Evolutionary conservation across 1,140 invertebrate species (phyloP).

Genomic region (Drosophila paulistorum): DNA sequence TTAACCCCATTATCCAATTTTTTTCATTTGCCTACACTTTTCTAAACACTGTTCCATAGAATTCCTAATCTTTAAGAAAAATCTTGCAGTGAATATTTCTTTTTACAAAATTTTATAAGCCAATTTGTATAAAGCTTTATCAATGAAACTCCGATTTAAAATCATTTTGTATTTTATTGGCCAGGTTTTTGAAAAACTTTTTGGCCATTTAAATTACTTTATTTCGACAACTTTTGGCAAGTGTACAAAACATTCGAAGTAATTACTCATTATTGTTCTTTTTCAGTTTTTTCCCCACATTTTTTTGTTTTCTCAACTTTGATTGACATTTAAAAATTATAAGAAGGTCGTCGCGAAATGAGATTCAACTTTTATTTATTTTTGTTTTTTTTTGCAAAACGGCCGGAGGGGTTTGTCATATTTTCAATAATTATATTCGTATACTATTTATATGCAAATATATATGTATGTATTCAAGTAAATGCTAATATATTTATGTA

Average conservation of each 20-base stretch:
- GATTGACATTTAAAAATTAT: conserved; percentile 16
- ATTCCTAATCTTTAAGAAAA: no score
- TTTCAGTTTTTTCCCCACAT: not conserved
- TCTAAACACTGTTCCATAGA: not conserved
- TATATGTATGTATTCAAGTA: no score
- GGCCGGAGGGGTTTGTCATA: not conserved
- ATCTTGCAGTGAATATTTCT: no score
- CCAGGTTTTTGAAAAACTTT: no score
- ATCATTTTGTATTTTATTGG: no score
- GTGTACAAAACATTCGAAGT: not conserved
- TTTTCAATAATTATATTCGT: conserved; percentile 3
- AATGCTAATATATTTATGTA: no score
- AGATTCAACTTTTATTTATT: conserved; percentile 21
- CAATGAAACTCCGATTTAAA: no score
- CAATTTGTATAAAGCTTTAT: no score
- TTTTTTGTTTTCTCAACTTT: conserved; percentile 1
- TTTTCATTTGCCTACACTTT: conserved; percentile 1
- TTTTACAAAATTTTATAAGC: no score
- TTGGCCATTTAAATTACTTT: no score
- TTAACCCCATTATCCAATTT: not conserved
- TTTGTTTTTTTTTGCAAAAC: not conserved
- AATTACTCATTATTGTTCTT: not conserved
- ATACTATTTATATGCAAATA: conserved; percentile 2
- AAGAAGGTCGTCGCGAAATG: conserved; percentile 4
- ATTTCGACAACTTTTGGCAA: not conserved